A percentile compares a stretch with the other conserved stretches of the same genome.
These are phyloP conservation scores for Ligdia adustata DNA, from an alignment of 2,888 invertebrate species.

Conservation along the genomic window DNA sequence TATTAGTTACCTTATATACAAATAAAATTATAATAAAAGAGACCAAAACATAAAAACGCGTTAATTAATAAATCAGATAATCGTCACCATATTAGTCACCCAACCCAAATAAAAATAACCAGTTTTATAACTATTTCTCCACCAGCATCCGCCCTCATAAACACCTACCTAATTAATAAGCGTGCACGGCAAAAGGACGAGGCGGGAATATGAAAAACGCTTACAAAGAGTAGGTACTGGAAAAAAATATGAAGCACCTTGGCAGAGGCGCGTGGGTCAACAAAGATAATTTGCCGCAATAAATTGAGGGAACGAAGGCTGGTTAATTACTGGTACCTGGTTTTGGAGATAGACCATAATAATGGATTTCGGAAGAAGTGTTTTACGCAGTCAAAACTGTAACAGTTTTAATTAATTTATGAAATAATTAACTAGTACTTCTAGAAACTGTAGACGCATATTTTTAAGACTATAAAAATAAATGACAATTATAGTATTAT, in stretches of 20 bases:
- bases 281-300: slow-evolving; percentile 73
- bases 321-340: slow-evolving; percentile 67
- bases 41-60: too few relatives aligned
- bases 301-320: slow-evolving; percentile 59
- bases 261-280: slow-evolving; percentile 66
- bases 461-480: too few relatives aligned
- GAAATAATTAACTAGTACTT: too few relatives aligned
- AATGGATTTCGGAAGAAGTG: slow-evolving; percentile 21
- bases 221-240: slow-evolving; percentile 50
- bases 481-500: too few relatives aligned
- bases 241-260: slow-evolving; percentile 64
- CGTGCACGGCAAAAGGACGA: slow-evolving; percentile 33
- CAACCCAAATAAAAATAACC: slow-evolving; percentile 15
- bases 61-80: too few relatives aligned
- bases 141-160: slow-evolving; percentile 30
- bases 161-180: slow-evolving; percentile 50
- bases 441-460: too few relatives aligned
- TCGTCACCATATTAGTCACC: too few relatives aligned
- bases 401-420: too few relatives aligned
- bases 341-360: slow-evolving; percentile 53
- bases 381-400: too few relatives aligned
- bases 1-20: too few relatives aligned
- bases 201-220: slow-evolving; percentile 51
- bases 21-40: too few relatives aligned
- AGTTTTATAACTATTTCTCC: slow-evolving; percentile 15